Evolutionary conservation across 2,113 vertebrate genomes (phyloP).

Genomic region (Oreotrochilus melanogaster): DNA sequence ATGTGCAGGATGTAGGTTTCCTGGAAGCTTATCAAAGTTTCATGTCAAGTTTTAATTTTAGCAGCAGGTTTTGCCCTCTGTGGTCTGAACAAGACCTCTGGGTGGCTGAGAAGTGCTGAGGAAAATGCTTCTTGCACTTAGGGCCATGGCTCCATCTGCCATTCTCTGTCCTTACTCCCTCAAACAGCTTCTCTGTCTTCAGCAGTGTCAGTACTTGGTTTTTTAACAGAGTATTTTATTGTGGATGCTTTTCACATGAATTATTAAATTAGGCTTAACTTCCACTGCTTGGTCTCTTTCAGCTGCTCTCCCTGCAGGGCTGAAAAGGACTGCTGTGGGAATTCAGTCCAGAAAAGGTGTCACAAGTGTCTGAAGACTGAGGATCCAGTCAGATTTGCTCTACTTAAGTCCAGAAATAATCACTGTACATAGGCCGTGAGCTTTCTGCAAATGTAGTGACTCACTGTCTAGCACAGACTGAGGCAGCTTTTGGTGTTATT

Average conservation of each 20-base stretch:
- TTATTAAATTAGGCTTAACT: neutral
- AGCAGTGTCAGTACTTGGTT: neutral
- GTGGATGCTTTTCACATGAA: rapidly evolving
- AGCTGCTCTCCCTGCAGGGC: neutral
- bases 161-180: neutral
- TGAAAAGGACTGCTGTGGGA: neutral
- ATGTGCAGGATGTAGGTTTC: neutral
- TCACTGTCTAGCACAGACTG: neutral
- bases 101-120: neutral
- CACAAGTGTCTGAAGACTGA: neutral
- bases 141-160: neutral
- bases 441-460: neutral
- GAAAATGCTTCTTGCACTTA: rapidly evolving
- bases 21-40: neutral
- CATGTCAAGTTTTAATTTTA: neutral
- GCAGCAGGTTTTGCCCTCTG: neutral
- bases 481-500: neutral
- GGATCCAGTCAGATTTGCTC: neutral
- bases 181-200: neutral
- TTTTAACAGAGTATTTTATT: neutral
- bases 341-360: neutral
- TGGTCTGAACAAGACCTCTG: neutral
- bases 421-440: neutral
- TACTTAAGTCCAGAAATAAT: neutral
- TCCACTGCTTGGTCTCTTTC: neutral